Base-by-base conservation (phyloP, 1,140 invertebrate genomes). In the Polypedilum pembai region DNA sequence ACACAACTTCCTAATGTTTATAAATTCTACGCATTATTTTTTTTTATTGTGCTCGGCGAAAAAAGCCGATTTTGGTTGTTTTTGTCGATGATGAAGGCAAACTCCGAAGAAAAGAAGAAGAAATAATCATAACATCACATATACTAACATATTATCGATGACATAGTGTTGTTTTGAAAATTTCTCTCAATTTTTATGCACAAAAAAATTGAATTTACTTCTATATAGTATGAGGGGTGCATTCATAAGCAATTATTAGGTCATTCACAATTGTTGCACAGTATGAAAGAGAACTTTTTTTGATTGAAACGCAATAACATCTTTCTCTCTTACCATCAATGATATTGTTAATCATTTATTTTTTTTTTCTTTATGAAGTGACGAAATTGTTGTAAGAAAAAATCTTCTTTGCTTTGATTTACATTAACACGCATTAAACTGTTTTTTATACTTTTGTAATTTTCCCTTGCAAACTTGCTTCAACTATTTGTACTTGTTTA, bases 181-280 rank as follows among this genome's bases (percentile, higher is more conserved):
- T 3, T 56, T 56, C n/a, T 56, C 15, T 45, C 41, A 45, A 45
- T 45, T 45, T 41, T 45, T 45, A 45, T 56, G n/a, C 1, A 56
- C 4, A 56, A 12, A 56, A 56, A 56, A n/a, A n/a, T 12, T n/a
- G 41, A 56, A 12, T 56, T 56, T 56, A 12, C 4, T 56, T 12
- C 45, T 56, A 15, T 1, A 56, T 56, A 56, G 45, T 56, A 15
- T n/a, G 45, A 69, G 17, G 65, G 65, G 65, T 69, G 65, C 65
- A 69, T 15, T 69, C 20, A 69, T 20, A 69, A 69, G 65, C 65
- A 69, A 69, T 18, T 69, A 69, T 69, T 69, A 69, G 65, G 65
- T 69, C 65, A 69, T 69, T 69, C 65, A 69, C 65, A 69, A 18
- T 69, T 69, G 65, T 69, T 69, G 65, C 65, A 18, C 65, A 7